Percentiles rank a stretch among this genome's conserved stretches.
Conservation (phyloP, 2,888 invertebrate genomes). For the Lasioglossum figueresi region DNA sequence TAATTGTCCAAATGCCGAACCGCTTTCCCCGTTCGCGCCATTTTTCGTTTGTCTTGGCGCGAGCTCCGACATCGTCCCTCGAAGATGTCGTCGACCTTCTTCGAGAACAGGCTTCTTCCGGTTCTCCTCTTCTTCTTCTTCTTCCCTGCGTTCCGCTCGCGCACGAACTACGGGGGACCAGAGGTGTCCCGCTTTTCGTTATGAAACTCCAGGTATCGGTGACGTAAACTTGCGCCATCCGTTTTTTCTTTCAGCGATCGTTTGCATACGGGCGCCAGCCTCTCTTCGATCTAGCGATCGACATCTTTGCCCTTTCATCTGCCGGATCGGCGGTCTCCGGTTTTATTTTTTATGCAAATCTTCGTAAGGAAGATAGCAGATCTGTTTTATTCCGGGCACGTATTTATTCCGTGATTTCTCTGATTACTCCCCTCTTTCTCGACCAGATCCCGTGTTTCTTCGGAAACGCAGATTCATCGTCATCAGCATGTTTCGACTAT, state of each 20-base stretch:
- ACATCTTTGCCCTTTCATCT: background rate
- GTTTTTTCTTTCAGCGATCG: constrained; percentile 1
- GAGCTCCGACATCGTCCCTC: background rate
- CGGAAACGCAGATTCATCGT: background rate
- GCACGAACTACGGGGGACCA: background rate
- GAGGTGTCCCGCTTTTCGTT: constrained; percentile 17
- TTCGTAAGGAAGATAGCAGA: background rate
- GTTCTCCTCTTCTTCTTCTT: background rate
- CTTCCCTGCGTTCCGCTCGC: background rate
- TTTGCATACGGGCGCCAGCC: background rate
- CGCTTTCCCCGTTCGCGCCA: background rate
- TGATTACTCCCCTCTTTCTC: too few species aligned
- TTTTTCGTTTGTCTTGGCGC: background rate
- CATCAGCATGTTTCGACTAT: background rate
- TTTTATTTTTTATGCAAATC: background rate
- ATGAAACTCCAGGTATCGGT: constrained; percentile 15
- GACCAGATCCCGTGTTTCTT: background rate
- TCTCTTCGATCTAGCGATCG: background rate
- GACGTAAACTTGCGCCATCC: constrained; percentile 21
- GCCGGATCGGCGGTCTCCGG: background rate
- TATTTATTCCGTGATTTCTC: too few species aligned
- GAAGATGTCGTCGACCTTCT: constrained; percentile 18
- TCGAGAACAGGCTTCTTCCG: constrained; percentile 10
- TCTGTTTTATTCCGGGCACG: background rate
- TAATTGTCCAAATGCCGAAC: background rate